These are phyloP conservation scores for Coronaproctus castanopsis DNA, from an alignment of 2,888 invertebrate species.

Conservation along the genomic window DNA sequence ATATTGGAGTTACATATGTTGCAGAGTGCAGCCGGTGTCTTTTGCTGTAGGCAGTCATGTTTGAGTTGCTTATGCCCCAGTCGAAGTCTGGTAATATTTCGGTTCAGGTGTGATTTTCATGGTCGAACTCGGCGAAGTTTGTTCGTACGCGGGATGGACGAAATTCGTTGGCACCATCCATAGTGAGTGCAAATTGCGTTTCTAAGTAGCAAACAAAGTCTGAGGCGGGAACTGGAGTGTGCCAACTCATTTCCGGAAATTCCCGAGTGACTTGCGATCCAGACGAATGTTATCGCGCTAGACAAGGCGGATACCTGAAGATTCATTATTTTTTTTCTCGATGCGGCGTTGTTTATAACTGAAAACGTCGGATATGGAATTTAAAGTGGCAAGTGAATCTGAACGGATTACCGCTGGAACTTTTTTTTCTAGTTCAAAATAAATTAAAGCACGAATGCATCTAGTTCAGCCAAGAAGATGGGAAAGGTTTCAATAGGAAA, in stretches of 20 bases:
- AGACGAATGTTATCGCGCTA: not conserved
- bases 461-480: too few relatives aligned
- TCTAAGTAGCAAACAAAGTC: not conserved
- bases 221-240: not conserved
- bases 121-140: not conserved
- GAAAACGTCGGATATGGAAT: too few relatives aligned
- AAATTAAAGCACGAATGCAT: too few relatives aligned
- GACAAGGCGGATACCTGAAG: not conserved
- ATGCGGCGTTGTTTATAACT: too few relatives aligned
- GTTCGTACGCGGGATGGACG: not conserved
- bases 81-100: not conserved
- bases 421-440: too few relatives aligned
- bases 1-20: not conserved
- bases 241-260: not conserved
- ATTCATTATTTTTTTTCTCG: not conserved
- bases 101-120: not conserved
- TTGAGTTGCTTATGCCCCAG: not conserved
- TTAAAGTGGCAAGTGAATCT: too few relatives aligned
- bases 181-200: not conserved
- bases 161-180: not conserved
- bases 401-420: too few relatives aligned
- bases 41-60: not conserved
- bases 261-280: not conserved
- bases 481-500: too few relatives aligned
- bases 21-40: not conserved